phyloP scores from a whole-genome alignment of 2,888 invertebrate genomes.

The Brachyopa scutellaris region DNA sequence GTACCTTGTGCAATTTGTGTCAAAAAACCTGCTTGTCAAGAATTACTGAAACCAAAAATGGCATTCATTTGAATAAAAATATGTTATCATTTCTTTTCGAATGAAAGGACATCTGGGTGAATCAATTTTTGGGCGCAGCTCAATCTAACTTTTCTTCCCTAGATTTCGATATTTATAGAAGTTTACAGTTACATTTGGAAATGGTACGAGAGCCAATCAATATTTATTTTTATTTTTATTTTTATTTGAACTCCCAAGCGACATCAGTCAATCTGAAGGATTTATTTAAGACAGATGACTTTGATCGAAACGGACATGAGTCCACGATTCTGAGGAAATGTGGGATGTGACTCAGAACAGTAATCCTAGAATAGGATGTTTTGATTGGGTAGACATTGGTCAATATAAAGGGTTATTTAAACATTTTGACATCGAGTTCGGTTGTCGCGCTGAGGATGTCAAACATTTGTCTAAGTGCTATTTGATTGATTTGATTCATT shows the following conservation, averaged over 20 bases:
- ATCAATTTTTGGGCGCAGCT: neutral
- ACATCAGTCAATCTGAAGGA: neutral
- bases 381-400: neutral
- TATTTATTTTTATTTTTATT: no score
- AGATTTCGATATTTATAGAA: conserved; percentile 17
- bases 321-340: neutral
- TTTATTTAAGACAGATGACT: neutral
- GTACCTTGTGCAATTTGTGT: neutral
- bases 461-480: no score
- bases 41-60: no score
- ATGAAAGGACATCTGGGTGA: conserved; percentile 16
- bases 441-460: no score
- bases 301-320: no score
- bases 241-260: no score
- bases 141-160: no score
- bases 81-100: conserved; percentile 5
- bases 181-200: neutral
- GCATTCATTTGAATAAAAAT: conserved; percentile 15
- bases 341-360: neutral
- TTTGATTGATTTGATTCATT: no score
- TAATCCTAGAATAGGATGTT: neutral
- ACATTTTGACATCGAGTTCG: neutral
- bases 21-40: neutral
- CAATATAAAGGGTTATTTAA: neutral
- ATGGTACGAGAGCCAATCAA: conserved; percentile 24